These are phyloP conservation scores for Sialis lutaria DNA, from an alignment of 2,888 invertebrate genomes.

Conservation along the genomic window DNA sequence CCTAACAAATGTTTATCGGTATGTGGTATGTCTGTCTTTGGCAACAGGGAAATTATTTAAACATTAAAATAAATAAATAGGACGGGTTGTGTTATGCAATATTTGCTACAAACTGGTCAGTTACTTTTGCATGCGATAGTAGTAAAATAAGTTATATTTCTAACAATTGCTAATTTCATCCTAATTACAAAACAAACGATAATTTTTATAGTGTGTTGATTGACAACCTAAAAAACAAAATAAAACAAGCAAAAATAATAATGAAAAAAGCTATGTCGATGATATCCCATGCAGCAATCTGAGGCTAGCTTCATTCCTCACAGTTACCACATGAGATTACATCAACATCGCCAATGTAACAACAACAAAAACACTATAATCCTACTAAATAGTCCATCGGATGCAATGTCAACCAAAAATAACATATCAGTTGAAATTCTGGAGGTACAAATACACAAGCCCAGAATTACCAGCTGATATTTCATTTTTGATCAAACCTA, in stretches of 20 bases:
- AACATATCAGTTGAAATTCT: slow-evolving; percentile 79
- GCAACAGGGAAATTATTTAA: too few relatives aligned
- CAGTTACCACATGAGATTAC: slow-evolving; percentile 99
- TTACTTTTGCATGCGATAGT: too few relatives aligned
- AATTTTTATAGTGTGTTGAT: too few relatives aligned
- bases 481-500: slow-evolving; percentile 35
- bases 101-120: too few relatives aligned
- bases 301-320: slow-evolving; percentile 57
- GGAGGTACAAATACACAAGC: slow-evolving; percentile 41
- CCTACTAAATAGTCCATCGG: neutral
- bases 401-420: slow-evolving; percentile 19
- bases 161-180: too few relatives aligned
- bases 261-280: slow-evolving; percentile 36
- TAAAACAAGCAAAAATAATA: neutral
- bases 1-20: too few relatives aligned
- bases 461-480: slow-evolving; percentile 99
- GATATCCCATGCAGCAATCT: slow-evolving; percentile 78
- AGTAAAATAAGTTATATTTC: too few relatives aligned
- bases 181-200: too few relatives aligned
- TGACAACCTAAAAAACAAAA: slow-evolving; percentile 14
- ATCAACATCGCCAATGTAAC: slow-evolving; percentile 35
- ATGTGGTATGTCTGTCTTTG: too few relatives aligned
- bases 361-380: slow-evolving; percentile 4
- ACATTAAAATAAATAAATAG: too few relatives aligned
- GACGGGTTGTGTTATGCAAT: too few relatives aligned